A percentile compares a stretch with the other conserved stretches of the same genome.
Conservation (phyloP, 1,140 invertebrate genomes). For the Pentalonia nigronervosa region DNA sequence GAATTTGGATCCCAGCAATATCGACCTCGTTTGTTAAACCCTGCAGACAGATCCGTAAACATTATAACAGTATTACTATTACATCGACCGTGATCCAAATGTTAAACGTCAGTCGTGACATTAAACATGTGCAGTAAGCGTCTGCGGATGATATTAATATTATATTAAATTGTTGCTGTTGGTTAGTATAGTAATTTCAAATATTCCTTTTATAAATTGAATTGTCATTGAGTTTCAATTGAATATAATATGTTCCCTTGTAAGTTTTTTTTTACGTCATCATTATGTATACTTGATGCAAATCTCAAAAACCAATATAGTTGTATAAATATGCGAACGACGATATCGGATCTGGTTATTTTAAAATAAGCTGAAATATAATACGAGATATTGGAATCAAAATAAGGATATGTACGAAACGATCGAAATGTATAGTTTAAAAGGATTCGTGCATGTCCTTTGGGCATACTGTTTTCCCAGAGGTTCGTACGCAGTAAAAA, state of each 20-base stretch:
- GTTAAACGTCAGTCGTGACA: not conserved
- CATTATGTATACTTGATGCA: not conserved
- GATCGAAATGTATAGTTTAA: not conserved
- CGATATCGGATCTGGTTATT: not conserved
- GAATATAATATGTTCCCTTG: not conserved
- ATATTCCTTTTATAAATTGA: not conserved
- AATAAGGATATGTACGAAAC: not conserved
- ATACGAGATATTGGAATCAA: not conserved
- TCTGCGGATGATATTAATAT: not conserved
- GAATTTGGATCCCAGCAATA: not conserved
- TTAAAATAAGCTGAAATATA: constrained; percentile 20
- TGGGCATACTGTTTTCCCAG: not conserved
- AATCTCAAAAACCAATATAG: constrained; percentile 11
- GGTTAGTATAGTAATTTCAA: not conserved
- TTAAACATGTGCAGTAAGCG: not conserved
- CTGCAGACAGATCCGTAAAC: not conserved
- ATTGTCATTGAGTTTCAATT: not conserved
- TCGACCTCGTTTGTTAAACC: not conserved
- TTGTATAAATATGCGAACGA: not conserved
- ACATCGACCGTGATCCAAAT: not conserved
- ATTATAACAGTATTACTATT: not conserved
- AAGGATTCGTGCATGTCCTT: not conserved
- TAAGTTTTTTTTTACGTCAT: not conserved
- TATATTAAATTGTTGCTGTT: not conserved
- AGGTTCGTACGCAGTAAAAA: not conserved